A percentile compares a stretch with the other conserved stretches of the same genome.
phyloP scores from a whole-genome alignment of 1,140 invertebrate species.

The Lucilia cuprina region DNA sequence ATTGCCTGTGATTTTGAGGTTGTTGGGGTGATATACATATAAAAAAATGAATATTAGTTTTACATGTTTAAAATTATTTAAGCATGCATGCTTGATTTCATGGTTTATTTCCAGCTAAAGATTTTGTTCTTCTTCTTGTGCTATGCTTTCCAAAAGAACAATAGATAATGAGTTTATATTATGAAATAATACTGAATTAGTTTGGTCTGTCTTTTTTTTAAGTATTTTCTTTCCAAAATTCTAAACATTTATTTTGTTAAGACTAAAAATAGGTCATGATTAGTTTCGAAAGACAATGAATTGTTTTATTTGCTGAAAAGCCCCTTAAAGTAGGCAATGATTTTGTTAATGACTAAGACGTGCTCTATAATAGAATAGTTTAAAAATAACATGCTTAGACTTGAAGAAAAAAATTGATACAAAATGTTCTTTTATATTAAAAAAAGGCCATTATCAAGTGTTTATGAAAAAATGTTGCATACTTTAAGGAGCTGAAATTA shows the following conservation, averaged over 20 bases:
- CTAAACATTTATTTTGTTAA: neutral
- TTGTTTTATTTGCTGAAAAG: neutral
- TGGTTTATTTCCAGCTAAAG: neutral
- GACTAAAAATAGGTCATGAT: neutral
- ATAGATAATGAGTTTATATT: conserved; percentile 12
- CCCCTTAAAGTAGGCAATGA: neutral
- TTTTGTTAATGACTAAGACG: neutral
- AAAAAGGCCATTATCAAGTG: too few relatives aligned
- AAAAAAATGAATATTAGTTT: neutral
- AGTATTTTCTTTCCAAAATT: neutral
- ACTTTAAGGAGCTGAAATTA: neutral
- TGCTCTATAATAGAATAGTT: neutral
- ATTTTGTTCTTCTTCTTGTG: neutral
- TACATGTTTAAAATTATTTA: neutral
- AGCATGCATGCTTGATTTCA: conserved; percentile 10
- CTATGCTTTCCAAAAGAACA: neutral
- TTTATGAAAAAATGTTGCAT: neutral
- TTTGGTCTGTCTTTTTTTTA: neutral
- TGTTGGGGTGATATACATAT: neutral
- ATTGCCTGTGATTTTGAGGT: neutral
- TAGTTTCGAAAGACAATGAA: neutral
- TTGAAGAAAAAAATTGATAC: neutral
- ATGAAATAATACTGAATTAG: neutral
- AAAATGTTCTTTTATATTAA: too few relatives aligned
- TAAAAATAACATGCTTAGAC: neutral